Conservation (phyloP, 2,888 invertebrate genomes). For the Drosophila leonis region DNA sequence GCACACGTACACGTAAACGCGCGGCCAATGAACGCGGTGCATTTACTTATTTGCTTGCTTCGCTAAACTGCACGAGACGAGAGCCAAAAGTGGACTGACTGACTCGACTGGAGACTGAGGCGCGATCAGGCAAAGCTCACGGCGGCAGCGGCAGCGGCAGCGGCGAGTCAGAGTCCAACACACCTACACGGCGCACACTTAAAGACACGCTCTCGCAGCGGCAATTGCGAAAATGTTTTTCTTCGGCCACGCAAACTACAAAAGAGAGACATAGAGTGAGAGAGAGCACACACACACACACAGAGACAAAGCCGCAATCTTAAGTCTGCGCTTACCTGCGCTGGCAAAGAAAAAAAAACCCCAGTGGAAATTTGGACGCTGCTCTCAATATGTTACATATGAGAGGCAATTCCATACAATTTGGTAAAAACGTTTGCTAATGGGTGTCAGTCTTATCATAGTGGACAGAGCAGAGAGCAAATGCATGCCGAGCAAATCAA, state of each 20-base stretch:
- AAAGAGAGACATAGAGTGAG: slow-evolving; percentile 21
- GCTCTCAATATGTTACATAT: slow-evolving; percentile 48
- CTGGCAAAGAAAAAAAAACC: slow-evolving; percentile 39
- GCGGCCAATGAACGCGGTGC: slow-evolving; percentile 60
- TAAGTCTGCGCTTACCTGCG: slow-evolving; percentile 62
- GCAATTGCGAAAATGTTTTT: slow-evolving; percentile 58
- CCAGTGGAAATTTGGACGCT: slow-evolving; percentile 61
- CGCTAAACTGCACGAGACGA: slow-evolving; percentile 63
- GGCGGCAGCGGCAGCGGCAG: slow-evolving; percentile 47
- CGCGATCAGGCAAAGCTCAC: slow-evolving; percentile 76
- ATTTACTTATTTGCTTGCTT: slow-evolving; percentile 45
- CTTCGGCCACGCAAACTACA: slow-evolving; percentile 50
- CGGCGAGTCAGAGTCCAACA: slow-evolving; percentile 54
- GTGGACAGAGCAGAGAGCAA: slow-evolving; percentile 10
- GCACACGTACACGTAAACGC: slow-evolving; percentile 43
- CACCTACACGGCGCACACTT: slow-evolving; percentile 39
- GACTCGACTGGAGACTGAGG: slow-evolving; percentile 40
- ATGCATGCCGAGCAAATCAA: slow-evolving; percentile 46
- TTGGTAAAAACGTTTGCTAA: slow-evolving; percentile 64
- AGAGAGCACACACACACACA: slow-evolving; percentile 24
- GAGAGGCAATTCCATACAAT: slow-evolving; percentile 35
- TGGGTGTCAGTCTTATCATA: slow-evolving; percentile 71
- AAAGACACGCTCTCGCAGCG: slow-evolving; percentile 12
- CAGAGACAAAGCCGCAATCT: slow-evolving; percentile 36
- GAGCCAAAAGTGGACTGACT: slow-evolving; percentile 73